A percentile compares a stretch with the other conserved stretches of the same genome.
phyloP scores from a whole-genome alignment of 30 jellyfish, hydroid and myxozoan species.

The Aurelia aurita complex sp. Pacific region DNA sequence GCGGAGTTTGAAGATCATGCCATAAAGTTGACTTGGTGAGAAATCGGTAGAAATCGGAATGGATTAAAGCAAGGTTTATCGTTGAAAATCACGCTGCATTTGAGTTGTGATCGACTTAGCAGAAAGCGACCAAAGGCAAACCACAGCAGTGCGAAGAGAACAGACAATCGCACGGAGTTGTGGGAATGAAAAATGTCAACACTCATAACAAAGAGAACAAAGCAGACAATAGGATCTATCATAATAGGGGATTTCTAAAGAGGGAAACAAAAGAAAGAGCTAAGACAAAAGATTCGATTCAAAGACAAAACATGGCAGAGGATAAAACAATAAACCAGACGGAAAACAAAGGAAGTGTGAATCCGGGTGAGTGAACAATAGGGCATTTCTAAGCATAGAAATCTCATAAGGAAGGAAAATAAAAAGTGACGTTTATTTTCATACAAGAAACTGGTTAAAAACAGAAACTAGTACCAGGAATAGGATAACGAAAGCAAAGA shows the following conservation, averaged over 20 bases:
- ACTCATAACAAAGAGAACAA: constrained; percentile 38
- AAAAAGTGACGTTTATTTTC: too few relatives aligned
- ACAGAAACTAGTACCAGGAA: too few relatives aligned
- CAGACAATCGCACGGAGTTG: constrained; percentile 79
- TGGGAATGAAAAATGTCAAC: constrained; percentile 81
- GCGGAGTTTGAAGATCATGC: neutral
- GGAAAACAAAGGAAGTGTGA: constrained; percentile 3
- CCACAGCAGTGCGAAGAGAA: constrained; percentile 59
- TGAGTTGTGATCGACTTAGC: constrained; percentile 46
- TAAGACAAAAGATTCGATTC: constrained; percentile 17
- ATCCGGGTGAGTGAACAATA: neutral
- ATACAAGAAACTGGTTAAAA: too few relatives aligned
- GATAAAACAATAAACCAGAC: constrained; percentile 11
- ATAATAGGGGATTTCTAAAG: constrained; percentile 1
- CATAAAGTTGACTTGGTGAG: neutral
- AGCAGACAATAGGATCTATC: constrained; percentile 7
- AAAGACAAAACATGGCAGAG: neutral
- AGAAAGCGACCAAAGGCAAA: constrained; percentile 58
- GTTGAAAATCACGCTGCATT: constrained; percentile 16
- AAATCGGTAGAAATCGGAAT: constrained; percentile 13
- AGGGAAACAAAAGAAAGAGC: neutral
- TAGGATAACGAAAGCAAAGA: too few relatives aligned
- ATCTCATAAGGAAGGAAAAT: too few relatives aligned
- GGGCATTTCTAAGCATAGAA: too few relatives aligned
- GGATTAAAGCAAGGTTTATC: constrained; percentile 13